Base-by-base conservation (phyloP, 2,113 vertebrate species). In the Chaetodon auriga region DNA sequence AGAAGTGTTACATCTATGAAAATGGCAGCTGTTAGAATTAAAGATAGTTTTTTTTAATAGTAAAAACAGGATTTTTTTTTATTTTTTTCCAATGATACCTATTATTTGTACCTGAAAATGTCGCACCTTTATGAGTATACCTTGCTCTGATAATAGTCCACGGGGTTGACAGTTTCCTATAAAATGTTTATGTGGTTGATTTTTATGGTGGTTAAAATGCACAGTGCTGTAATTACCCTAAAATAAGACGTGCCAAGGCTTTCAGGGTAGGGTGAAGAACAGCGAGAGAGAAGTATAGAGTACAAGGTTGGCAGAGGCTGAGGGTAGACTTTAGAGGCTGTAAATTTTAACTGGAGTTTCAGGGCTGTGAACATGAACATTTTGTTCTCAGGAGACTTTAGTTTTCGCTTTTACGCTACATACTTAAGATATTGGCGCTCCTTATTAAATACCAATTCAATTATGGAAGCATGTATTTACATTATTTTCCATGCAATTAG, bases 351-450 rank as follows among this genome's bases (percentile, higher is more conserved):
- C 71, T 68, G 45, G 49, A 60, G 36, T 25, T 66, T 71, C 46
- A 38, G 45, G 66, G 4, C 48, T 49, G 63, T 58, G 57, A n/a
- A 65, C 45, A 35, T 80, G 64, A 72, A 78, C 69, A 81, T 72
- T 85, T 68, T 63, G 72, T 83, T 85, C 76, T 83, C 64, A 14
- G 25, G 57, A 70, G 61, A 83, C 43, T 69, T 83, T 61, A 41
- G 6, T 60, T 81, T 9, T 60, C 2, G 41, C 19, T 75, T 36
- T 57, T 6, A 62, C 38, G 23, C 46, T 21, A 8, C 58, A 78
- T 54, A 8, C 43, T 30, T 30, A 30, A 30, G 30, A 30, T 30
- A 45, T 81, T 9, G 55, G 11, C 2, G 3, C 3, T 65, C 21
- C 23, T 64, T 5, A 58, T 79, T 41, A 66, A 53, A 75, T 58